Base-by-base conservation (phyloP, 2,888 invertebrate genomes). In the Altica lythri region DNA sequence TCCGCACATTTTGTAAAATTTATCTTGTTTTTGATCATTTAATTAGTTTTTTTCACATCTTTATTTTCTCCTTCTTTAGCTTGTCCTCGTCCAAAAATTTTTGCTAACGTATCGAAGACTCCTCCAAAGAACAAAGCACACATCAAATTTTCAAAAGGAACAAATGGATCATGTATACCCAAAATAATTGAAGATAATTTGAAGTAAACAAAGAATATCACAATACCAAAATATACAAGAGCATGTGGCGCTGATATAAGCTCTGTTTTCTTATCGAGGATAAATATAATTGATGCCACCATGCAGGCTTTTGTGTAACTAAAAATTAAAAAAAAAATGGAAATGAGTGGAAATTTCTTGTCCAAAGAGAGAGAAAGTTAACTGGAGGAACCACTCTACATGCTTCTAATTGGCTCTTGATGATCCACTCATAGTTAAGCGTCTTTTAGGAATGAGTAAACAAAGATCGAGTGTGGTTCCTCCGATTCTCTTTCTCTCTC, bases 121-220 rank as follows among this genome's bases (percentile, higher is more conserved):
- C 99, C 99, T 30, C 99, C 99, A 78, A 99, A 86, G 81, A 95
- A 95, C 45, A 97, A 79, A 14, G 97, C 95, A 75, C 96, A 98
- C 80, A 93, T 90, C 52, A 99, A 81, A 77, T 99, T 99, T 81
- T 99, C 99, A 75, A 99, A 95, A 9, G 99, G 99, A 69, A 95
- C 87, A 79, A 99, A 98, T 29, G 99, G 99, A 81, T 99, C 99
- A 74, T 95, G 95, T 70, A 99, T 97, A 65, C 96, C 95, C 68
- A 99, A 82, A 53, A 99, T 80, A 69, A 99, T 90, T 5, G 97
- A 95, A 14, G 96, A 95, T 57, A 99, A 77, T 85, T 94, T 95
- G 78, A 96, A 95, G 80, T 96, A 95, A 42, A 96, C 92, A 75
- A 97, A 92, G 85, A 97, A 96, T 70, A 95, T 92, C 55, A 96